Percentiles rank a stretch among this genome's conserved stretches.
Evolutionary conservation across 2,113 vertebrate species (phyloP).

Genomic region (Brienomyrus longianalis): DNA sequence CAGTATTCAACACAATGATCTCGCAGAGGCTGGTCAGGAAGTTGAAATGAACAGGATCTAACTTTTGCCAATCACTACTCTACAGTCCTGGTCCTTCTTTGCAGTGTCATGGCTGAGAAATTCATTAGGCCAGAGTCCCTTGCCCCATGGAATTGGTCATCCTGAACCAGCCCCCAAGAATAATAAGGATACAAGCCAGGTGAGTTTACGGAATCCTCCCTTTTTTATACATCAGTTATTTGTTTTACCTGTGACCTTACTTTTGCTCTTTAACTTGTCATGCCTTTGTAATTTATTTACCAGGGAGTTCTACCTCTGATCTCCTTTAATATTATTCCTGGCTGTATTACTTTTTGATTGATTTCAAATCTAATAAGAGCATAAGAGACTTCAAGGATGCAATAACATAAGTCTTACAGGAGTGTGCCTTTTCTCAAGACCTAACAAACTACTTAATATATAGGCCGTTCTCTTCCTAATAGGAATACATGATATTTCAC

Average conservation of each 20-base stretch:
- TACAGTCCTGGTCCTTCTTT: background rate
- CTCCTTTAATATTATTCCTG: background rate
- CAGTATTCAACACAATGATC: background rate
- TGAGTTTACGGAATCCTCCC: background rate
- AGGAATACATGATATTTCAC: background rate
- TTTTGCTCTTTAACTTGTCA: background rate
- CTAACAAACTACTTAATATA: background rate
- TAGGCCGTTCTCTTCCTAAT: background rate
- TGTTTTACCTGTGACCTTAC: background rate
- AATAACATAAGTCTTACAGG: background rate
- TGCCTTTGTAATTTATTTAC: background rate
- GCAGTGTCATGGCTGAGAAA: background rate
- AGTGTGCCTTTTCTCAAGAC: background rate
- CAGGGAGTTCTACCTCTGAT: background rate
- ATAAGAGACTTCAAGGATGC: background rate
- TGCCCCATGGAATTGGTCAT: background rate
- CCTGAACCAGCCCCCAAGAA: background rate
- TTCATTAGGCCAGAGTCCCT: background rate
- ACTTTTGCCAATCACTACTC: background rate
- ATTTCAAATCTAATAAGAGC: background rate
- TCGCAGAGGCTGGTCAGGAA: background rate
- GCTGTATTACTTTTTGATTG: background rate
- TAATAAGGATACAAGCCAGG: background rate
- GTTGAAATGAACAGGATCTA: background rate
- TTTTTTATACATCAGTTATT: background rate